These are phyloP conservation scores for Drosophila tani DNA, from an alignment of 1,140 invertebrate species.

Conservation along the genomic window DNA sequence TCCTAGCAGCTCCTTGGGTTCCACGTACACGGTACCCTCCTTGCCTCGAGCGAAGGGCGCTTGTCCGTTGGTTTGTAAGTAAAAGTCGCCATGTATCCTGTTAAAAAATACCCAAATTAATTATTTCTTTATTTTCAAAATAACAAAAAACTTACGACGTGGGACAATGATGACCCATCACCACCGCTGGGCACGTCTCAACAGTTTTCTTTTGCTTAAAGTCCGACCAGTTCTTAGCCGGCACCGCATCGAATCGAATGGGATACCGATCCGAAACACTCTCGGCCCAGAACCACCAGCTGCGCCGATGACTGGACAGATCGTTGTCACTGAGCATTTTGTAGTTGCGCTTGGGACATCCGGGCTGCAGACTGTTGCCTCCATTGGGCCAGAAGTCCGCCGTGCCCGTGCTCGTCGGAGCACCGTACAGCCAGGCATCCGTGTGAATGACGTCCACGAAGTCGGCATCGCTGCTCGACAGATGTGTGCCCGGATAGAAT, in stretches of 20 bases:
- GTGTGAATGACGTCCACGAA: constrained; percentile 91
- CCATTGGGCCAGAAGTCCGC: constrained; percentile 89
- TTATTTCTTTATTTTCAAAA: not conserved
- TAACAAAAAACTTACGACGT: constrained; percentile 48
- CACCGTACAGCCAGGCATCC: constrained; percentile 87
- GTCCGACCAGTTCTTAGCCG: constrained; percentile 83
- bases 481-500: constrained; percentile 87
- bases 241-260: constrained; percentile 85
- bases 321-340: constrained; percentile 83
- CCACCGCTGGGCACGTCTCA: constrained; percentile 44
- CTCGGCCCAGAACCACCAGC: constrained; percentile 88
- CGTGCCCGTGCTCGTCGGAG: constrained; percentile 86
- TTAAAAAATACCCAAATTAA: constrained; percentile 29
- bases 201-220: constrained; percentile 82
- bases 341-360: constrained; percentile 86
- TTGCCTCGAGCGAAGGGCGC: constrained; percentile 82
- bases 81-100: constrained; percentile 84
- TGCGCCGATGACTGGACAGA: constrained; percentile 88
- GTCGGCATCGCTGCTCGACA: constrained; percentile 88
- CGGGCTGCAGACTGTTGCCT: constrained; percentile 87
- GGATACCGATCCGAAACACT: constrained; percentile 85
- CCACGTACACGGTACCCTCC: constrained; percentile 72
- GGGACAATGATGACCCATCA: constrained; percentile 82
- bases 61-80: constrained; percentile 84
- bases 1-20: constrained; percentile 71